phyloP scores from a whole-genome alignment of 2,797 vertebrate genomes.

The Poecilia wingei region DNA sequence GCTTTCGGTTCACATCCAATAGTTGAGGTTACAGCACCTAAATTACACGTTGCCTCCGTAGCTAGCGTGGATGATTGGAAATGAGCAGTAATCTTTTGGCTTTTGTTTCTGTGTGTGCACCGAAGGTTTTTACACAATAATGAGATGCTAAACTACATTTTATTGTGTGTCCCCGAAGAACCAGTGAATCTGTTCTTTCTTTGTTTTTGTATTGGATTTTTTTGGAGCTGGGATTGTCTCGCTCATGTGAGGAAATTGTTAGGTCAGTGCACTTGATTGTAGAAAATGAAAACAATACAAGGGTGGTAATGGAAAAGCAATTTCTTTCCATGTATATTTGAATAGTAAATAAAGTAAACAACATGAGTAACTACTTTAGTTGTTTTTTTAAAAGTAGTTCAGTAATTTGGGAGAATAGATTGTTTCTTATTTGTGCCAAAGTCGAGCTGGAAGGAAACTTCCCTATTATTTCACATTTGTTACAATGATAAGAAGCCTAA shows the following conservation, averaged over 20 bases:
- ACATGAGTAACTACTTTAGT: background rate
- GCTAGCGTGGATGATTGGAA: conserved; percentile 62
- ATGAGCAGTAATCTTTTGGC: conserved; percentile 57
- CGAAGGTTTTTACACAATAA: conserved; percentile 42
- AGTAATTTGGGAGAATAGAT: background rate
- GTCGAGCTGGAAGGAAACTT: background rate
- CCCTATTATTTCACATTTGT: background rate
- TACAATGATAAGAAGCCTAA: conserved; percentile 10
- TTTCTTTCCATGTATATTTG: conserved; percentile 34
- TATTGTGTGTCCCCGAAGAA: conserved; percentile 48
- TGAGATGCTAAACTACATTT: conserved; percentile 61
- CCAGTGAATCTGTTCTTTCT: conserved; percentile 34
- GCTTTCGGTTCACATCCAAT: conserved; percentile 52
- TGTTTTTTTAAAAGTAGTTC: conserved; percentile 3
- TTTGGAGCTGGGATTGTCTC: conserved; percentile 60
- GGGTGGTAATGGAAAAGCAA: conserved; percentile 55
- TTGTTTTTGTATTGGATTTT: conserved; percentile 46
- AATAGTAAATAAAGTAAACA: conserved; percentile 11
- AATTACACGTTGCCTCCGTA: conserved; percentile 63
- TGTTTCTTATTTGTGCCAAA: conserved; percentile 27
- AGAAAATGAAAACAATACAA: conserved; percentile 57
- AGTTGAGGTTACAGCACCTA: conserved; percentile 48
- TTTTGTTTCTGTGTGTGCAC: conserved; percentile 57
- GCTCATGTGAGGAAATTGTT: conserved; percentile 62
- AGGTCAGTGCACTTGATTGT: conserved; percentile 52